phyloP scores from a whole-genome alignment of 1,140 invertebrate genomes.

The Orius insidiosus region DNA sequence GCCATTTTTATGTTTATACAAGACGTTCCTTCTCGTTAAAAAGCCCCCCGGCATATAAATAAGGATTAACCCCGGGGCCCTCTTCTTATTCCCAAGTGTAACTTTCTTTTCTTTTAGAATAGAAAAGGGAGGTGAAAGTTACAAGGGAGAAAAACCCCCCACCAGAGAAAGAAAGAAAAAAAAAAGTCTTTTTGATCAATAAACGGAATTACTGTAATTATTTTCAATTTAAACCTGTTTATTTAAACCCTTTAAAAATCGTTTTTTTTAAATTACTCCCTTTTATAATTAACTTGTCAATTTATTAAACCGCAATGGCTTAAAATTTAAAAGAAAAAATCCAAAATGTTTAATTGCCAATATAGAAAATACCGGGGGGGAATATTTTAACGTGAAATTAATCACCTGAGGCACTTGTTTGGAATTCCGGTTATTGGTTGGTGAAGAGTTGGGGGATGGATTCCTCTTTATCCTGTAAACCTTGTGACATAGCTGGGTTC shows the following conservation, averaged over 20 bases:
- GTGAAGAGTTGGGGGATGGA: not conserved
- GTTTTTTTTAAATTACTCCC: too few relatives aligned
- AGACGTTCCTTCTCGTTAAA: not conserved
- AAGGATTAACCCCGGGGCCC: slow-evolving; percentile 5
- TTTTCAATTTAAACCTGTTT: too few relatives aligned
- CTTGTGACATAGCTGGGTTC: not conserved
- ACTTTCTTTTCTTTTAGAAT: slow-evolving; percentile 5
- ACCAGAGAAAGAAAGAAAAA: too few relatives aligned
- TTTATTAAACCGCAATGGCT: not conserved
- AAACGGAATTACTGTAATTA: too few relatives aligned
- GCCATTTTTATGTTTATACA: slow-evolving; percentile 10
- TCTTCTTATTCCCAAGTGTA: slow-evolving; percentile 10
- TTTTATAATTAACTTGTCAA: too few relatives aligned
- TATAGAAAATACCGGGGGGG: not conserved
- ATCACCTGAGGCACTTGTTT: not conserved
- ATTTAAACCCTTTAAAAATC: too few relatives aligned
- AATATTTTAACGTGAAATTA: not conserved
- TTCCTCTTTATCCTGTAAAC: not conserved
- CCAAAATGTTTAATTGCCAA: too few relatives aligned
- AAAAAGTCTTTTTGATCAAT: too few relatives aligned
- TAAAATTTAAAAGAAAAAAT: not conserved
- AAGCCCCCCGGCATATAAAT: slow-evolving; percentile 3
- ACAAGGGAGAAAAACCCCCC: too few relatives aligned
- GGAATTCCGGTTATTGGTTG: not conserved
- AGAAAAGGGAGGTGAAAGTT: too few relatives aligned